These are phyloP conservation scores for Camponotus fellah DNA, from an alignment of 2,888 invertebrate species.

Conservation along the genomic window DNA sequence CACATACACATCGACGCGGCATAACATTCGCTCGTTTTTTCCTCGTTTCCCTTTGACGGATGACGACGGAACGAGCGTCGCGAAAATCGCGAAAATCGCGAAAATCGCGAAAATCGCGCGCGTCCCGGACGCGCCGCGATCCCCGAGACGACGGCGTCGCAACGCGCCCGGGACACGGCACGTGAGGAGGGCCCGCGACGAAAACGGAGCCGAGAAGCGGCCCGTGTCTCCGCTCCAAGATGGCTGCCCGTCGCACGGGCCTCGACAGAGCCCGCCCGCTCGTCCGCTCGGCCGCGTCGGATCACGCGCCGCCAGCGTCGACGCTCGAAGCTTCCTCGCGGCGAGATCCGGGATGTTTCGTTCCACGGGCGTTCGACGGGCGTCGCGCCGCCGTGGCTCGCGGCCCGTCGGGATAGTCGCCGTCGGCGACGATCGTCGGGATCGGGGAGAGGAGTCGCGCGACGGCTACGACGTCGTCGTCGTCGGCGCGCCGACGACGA, in stretches of 20 bases:
- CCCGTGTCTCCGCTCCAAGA: constrained; percentile 76
- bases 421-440: constrained; percentile 20
- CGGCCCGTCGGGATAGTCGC: background rate
- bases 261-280: constrained; percentile 67
- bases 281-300: constrained; percentile 4
- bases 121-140: background rate
- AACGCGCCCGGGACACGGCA: constrained; percentile 20
- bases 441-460: background rate
- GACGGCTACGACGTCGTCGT: constrained; percentile 2
- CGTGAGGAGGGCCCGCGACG: constrained; percentile 34
- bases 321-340: constrained; percentile 16
- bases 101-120: constrained; percentile 43
- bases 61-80: background rate
- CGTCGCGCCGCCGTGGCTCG: background rate
- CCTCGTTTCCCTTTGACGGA: constrained; percentile 25
- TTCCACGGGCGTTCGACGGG: background rate
- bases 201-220: constrained; percentile 61
- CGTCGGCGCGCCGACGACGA: background rate
- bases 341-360: background rate
- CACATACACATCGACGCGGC: constrained; percentile 30
- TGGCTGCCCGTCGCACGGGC: constrained; percentile 83
- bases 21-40: constrained; percentile 1
- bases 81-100: constrained; percentile 46
- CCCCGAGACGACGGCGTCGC: background rate
- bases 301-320: constrained; percentile 17